A percentile compares a stretch with the other conserved stretches of the same genome.
Evolutionary conservation across 2,113 vertebrate genomes (phyloP).

Genomic region (Syngnathus typhle): DNA sequence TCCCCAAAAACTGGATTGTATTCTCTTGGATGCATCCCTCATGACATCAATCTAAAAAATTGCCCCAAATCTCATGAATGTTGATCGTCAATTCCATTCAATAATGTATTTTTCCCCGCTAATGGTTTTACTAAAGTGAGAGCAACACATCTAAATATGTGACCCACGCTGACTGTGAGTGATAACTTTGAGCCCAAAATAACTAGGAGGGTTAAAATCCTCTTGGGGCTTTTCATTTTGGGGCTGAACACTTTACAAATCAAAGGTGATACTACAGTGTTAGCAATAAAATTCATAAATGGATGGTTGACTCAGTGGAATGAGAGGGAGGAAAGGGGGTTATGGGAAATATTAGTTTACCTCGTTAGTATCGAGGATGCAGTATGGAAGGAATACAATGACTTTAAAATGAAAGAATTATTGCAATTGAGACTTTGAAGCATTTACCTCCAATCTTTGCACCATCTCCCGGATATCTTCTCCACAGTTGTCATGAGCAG

Average conservation of each 20-base stretch:
- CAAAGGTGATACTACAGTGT: not conserved
- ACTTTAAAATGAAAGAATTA: constrained; percentile 22
- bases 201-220: constrained; percentile 32
- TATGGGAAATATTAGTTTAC: constrained; percentile 20
- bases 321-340: constrained; percentile 37
- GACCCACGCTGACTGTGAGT: constrained; percentile 20
- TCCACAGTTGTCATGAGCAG: constrained; percentile 78
- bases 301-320: not conserved
- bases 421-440: constrained; percentile 5
- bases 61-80: constrained; percentile 14
- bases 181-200: constrained; percentile 33
- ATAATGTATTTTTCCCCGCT: constrained; percentile 17
- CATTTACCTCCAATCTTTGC: constrained; percentile 86
- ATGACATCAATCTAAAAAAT: constrained; percentile 20
- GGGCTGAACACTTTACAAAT: constrained; percentile 10
- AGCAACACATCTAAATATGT: constrained; percentile 15
- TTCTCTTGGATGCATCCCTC: constrained; percentile 35
- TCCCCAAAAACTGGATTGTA: constrained; percentile 51
- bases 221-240: constrained; percentile 16
- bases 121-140: constrained; percentile 23
- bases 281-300: constrained; percentile 8
- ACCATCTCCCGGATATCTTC: constrained; percentile 90
- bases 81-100: constrained; percentile 44
- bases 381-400: not conserved
- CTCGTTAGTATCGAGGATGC: too few species aligned